Percentiles rank a stretch among this genome's conserved stretches.
phyloP scores from a whole-genome alignment of 1,140 invertebrate species.

The Brachystomella parvula region DNA sequence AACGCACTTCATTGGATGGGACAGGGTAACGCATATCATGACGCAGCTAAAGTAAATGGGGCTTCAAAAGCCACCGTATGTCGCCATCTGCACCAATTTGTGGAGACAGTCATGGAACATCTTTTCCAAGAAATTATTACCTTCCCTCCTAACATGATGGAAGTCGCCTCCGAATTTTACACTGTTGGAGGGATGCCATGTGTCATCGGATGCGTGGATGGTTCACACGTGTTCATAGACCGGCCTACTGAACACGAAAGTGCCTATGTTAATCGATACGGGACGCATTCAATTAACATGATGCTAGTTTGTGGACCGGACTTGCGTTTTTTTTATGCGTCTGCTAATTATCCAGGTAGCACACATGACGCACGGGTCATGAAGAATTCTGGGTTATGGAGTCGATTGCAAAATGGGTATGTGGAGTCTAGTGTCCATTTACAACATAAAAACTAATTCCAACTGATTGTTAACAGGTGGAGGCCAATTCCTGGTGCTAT shows the following conservation, averaged over 20 bases:
- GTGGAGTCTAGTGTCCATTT: background rate
- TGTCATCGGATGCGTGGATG: constrained; percentile 1
- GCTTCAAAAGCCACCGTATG: constrained; percentile 32
- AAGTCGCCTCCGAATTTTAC: background rate
- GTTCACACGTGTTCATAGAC: background rate
- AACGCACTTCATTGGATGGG: constrained; percentile 31
- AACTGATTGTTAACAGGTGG: constrained; percentile 17
- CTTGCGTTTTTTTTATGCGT: constrained; percentile 19
- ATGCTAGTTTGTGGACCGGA: constrained; percentile 27
- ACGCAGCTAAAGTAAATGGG: constrained; percentile 31
- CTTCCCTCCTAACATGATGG: background rate
- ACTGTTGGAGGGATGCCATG: background rate
- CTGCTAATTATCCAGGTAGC: constrained; percentile 22
- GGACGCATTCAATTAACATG: constrained; percentile 43
- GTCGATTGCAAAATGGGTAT: background rate
- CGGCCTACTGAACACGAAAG: background rate
- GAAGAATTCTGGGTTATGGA: background rate
- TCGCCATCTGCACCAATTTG: constrained; percentile 13
- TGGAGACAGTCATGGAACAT: background rate
- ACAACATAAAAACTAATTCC: background rate
- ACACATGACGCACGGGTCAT: constrained; percentile 23
- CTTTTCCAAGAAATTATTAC: background rate
- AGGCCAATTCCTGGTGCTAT: constrained; percentile 24
- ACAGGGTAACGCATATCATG: constrained; percentile 29
- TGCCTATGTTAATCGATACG: constrained; percentile 7